Evolutionary conservation across 1,140 invertebrate genomes (phyloP), one percentile per base, ranked within the genome.

Genomic region (Saccostrea echinata): DNA sequence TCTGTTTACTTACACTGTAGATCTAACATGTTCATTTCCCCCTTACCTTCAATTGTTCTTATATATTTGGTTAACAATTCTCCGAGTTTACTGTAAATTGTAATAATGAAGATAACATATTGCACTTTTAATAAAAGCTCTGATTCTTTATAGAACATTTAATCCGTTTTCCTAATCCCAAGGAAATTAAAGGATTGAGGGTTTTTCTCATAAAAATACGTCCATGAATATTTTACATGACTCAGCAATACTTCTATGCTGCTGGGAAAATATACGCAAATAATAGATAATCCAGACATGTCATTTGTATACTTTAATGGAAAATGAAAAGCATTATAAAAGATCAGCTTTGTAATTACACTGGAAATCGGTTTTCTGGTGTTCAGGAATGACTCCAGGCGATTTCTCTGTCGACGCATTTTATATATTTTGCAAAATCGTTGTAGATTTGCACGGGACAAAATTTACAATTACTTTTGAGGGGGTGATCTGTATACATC

Each of bases 241-340:
- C 68, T 71, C 68, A 71, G 24, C 4, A 76, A 33, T 27, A 27
- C 68, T 76, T 76, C 68, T 33, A 30, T 76, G 68, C 30, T 61
- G 43, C 57, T 24, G 57, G 68, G 30, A 30, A 76, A 76, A 30
- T 76, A 30, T 30, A 76, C 27, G 68, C 27, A 76, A 76, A 76
- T 76, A 27, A 30, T 27, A 12, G 27, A 76, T 76, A 76, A 76
- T 76, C 68, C 68, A 76, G 33, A 76, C 68, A 11, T 30, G 24
- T 13, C 68, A 76, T 76, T 76, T 76, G 68, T 76, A 76, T 76
- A 76, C 27, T 30, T 76, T 33, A 76, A 76, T 33, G 68, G 30
- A 76, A 76, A 76, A 76, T 76, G 68, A 33, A 76, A 33, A 27
- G 27, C 68, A 76, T 76, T 33, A 43, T 43, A 43, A 33, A 33